Evolutionary conservation across 2,888 invertebrate species (phyloP).

Genomic region (Parnassius orleans): DNA sequence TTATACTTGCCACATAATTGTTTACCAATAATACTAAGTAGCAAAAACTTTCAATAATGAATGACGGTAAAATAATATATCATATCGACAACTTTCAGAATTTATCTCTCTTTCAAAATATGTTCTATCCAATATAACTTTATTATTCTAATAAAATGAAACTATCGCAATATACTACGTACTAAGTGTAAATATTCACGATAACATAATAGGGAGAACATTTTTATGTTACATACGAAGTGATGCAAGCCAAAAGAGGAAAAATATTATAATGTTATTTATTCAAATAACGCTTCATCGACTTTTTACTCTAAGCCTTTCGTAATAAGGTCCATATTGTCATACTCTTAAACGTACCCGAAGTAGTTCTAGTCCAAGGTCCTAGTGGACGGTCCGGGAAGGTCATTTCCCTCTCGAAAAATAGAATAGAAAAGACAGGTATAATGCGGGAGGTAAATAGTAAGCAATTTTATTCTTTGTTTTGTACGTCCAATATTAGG

Average conservation of each 20-base stretch:
- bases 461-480: conserved; percentile 1
- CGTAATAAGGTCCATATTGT: neutral
- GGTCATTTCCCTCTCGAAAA: conserved; percentile 15
- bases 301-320: neutral
- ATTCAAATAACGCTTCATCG: neutral
- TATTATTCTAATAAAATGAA: no score
- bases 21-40: no score
- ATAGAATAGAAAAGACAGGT: neutral
- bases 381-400: neutral
- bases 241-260: neutral
- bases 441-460: neutral
- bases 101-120: no score
- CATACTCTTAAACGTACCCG: neutral
- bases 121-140: no score
- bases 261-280: neutral
- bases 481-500: neutral
- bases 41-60: no score
- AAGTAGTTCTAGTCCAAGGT: neutral
- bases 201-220: no score
- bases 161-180: no score
- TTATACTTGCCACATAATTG: no score
- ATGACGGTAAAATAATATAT: no score
- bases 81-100: no score
- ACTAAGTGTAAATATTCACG: no score
- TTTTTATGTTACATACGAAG: no score